A percentile compares a stretch with the other conserved stretches of the same genome.
Conservation (phyloP, 2,113 vertebrate genomes). For the Guaruba guarouba region DNA sequence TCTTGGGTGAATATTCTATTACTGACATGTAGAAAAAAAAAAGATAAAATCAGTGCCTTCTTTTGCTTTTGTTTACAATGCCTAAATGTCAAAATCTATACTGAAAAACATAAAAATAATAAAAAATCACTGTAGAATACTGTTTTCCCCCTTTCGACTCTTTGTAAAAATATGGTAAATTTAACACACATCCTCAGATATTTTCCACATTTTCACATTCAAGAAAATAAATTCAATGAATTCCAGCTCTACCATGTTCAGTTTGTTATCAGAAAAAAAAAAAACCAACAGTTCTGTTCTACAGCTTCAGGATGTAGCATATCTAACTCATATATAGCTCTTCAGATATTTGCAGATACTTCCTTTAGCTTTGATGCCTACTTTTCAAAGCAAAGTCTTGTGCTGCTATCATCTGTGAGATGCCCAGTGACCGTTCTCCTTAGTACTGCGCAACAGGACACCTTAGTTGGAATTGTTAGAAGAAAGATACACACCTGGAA, state of each 20-base stretch:
- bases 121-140: neutral
- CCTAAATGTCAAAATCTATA: neutral
- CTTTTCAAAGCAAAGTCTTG: neutral
- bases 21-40: neutral
- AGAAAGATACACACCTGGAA: neutral
- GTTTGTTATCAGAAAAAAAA: neutral
- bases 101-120: neutral
- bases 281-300: too few species aligned
- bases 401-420: neutral
- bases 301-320: neutral
- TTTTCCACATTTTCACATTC: neutral
- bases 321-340: neutral
- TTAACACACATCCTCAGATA: neutral
- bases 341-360: neutral
- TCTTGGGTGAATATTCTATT: neutral
- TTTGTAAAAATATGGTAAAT: neutral
- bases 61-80: neutral
- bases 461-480: neutral
- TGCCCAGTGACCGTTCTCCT: neutral
- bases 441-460: fast-evolving
- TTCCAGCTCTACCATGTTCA: neutral
- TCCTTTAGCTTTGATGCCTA: neutral
- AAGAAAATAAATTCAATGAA: neutral
- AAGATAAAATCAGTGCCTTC: neutral
- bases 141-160: neutral